Percentiles rank a stretch among this genome's conserved stretches.
phyloP scores from a whole-genome alignment of 2,797 vertebrate genomes.

The Poecilia gillii region DNA sequence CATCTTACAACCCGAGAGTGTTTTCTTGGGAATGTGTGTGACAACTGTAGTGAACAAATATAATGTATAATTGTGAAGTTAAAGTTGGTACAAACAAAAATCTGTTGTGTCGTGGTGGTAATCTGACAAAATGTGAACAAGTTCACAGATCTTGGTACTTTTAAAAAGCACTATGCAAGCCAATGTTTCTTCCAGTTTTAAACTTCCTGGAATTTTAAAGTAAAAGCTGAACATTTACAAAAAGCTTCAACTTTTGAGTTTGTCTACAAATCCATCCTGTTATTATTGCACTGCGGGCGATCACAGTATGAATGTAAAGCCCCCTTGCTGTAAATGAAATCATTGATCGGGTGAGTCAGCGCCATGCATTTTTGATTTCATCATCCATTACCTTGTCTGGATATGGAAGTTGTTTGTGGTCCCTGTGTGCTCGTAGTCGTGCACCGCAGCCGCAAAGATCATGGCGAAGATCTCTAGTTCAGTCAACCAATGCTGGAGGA shows the following conservation, averaged over 20 bases:
- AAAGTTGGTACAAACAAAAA: neutral
- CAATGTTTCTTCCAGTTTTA: neutral
- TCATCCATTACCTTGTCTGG: constrained; percentile 89
- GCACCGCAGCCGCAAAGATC: constrained; percentile 92
- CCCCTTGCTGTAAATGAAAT: constrained; percentile 58
- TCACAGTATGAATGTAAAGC: constrained; percentile 42
- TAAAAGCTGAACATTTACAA: neutral
- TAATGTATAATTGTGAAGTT: neutral
- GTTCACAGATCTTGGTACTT: neutral
- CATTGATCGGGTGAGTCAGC: constrained; percentile 59
- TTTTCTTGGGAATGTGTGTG: neutral
- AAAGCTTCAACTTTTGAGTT: constrained; percentile 18
- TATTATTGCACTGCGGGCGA: constrained; percentile 54
- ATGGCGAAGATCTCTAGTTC: constrained; percentile 97
- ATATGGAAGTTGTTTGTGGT: constrained; percentile 99
- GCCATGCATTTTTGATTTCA: constrained; percentile 69
- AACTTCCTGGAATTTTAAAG: neutral
- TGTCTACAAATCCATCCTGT: constrained; percentile 34
- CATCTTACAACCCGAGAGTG: neutral
- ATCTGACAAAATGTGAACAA: neutral
- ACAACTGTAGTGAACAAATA: neutral
- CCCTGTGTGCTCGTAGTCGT: constrained; percentile 97
- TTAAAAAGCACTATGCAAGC: neutral
- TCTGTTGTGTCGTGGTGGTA: neutral
- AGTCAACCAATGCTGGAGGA: constrained; percentile 93